Evolutionary conservation across 2,113 vertebrate species (phyloP).

Genomic region (Lathamus discolor): DNA sequence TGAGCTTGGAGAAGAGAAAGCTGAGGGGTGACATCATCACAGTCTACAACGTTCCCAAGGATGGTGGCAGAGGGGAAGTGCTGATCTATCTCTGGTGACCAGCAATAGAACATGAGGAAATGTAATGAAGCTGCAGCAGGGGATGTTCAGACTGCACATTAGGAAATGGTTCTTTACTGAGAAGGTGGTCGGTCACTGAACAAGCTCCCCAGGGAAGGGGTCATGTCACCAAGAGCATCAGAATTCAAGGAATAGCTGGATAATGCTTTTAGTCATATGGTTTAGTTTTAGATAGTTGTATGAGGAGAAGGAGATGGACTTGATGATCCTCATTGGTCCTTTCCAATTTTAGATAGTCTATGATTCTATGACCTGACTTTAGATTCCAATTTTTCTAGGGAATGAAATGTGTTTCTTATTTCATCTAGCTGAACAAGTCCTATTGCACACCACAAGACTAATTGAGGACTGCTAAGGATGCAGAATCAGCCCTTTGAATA

Average conservation of each 20-base stretch:
- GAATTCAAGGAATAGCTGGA: not conserved
- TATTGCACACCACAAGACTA: not conserved
- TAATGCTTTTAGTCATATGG: not conserved
- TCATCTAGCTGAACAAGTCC: not conserved
- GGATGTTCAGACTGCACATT: not conserved
- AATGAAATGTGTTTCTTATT: not conserved
- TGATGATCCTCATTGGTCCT: not conserved
- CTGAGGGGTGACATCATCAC: fast-evolving
- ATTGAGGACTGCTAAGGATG: not conserved
- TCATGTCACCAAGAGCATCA: not conserved
- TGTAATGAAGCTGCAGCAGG: not conserved
- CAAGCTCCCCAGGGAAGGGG: not conserved
- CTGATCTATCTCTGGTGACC: not conserved
- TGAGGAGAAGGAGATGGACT: not conserved
- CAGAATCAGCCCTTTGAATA: not conserved
- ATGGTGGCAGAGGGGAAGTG: not conserved
- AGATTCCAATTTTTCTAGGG: not conserved
- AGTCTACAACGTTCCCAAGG: not conserved
- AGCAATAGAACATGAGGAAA: fast-evolving
- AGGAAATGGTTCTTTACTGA: not conserved
- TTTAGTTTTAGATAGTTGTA: not conserved
- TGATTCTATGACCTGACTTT: not conserved
- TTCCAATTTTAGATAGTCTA: not conserved
- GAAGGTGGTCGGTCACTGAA: not conserved
- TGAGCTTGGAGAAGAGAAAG: not conserved